These are phyloP conservation scores for Anthoscopus minutus DNA, from an alignment of 2,113 vertebrate genomes.

Conservation along the genomic window DNA sequence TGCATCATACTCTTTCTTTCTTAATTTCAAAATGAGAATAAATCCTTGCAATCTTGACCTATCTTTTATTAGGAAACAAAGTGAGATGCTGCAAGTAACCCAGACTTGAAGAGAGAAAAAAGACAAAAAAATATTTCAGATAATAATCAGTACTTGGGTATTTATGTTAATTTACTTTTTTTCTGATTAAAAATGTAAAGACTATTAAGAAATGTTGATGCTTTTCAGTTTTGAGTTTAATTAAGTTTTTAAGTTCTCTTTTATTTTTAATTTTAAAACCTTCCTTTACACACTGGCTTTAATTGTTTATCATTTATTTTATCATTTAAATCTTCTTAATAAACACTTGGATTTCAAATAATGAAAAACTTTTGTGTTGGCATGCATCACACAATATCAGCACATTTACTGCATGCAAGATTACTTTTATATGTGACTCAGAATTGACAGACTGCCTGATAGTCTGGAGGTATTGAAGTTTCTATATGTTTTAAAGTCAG, in stretches of 20 bases:
- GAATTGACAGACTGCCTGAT: neutral
- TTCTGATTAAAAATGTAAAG: neutral
- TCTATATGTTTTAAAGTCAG: neutral
- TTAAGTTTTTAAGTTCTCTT: accelerated
- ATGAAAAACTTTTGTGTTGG: neutral
- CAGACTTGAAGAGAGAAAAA: neutral
- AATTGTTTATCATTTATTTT: neutral
- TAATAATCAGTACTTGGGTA: neutral
- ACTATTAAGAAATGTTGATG: neutral
- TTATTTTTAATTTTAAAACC: neutral
- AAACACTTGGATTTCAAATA: neutral
- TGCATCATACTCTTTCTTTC: neutral
- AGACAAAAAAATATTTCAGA: neutral
- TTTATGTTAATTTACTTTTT: neutral
- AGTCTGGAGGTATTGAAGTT: neutral
- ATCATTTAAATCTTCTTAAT: neutral
- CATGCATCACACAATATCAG: neutral
- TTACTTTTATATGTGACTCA: neutral
- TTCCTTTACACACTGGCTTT: neutral
- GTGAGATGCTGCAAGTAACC: neutral
- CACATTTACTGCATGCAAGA: neutral
- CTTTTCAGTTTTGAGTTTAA: neutral
- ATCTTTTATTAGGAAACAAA: neutral
- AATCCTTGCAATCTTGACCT: neutral
- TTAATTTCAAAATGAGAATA: neutral